Evolutionary conservation across 2,888 invertebrate genomes (phyloP).

Genomic region (Balanococcus diminutus): DNA sequence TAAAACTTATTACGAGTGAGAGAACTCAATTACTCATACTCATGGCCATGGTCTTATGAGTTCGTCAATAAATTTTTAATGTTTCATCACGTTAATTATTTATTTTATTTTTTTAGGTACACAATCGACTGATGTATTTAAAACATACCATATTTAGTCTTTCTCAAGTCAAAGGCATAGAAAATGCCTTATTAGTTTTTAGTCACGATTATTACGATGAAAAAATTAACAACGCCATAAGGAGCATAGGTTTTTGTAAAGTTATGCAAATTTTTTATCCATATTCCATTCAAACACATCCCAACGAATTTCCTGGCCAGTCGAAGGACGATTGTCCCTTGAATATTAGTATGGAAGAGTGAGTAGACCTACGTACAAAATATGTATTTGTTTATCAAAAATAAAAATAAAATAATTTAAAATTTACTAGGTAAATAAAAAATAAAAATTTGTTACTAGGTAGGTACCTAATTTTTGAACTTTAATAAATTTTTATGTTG

Average conservation of each 20-base stretch:
- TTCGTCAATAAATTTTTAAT: too few species aligned
- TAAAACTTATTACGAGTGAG: too few species aligned
- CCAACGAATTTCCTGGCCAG: constrained; percentile 89
- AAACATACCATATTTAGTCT: constrained; percentile 91
- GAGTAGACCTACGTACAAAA: constrained; percentile 65
- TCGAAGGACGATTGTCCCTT: constrained; percentile 93
- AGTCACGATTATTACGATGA: constrained; percentile 95
- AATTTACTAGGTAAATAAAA: too few species aligned
- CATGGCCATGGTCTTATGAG: too few species aligned
- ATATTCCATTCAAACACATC: constrained; percentile 92
- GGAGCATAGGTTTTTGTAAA: constrained; percentile 92
- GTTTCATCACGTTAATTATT: too few species aligned
- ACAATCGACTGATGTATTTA: constrained; percentile 90
- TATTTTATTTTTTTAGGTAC: constrained; percentile 73
- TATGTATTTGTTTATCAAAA: not conserved
- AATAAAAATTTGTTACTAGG: too few species aligned
- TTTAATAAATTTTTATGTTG: too few species aligned
- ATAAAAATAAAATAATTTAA: too few species aligned
- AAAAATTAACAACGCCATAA: constrained; percentile 88
- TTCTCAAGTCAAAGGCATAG: constrained; percentile 87
- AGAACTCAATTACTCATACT: too few species aligned
- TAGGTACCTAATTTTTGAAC: too few species aligned
- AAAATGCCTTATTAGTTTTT: constrained; percentile 86
- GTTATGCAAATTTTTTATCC: constrained; percentile 98
- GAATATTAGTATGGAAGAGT: constrained; percentile 81